Conservation (phyloP, 2,113 vertebrate genomes). For the Ceyx melanurus region DNA sequence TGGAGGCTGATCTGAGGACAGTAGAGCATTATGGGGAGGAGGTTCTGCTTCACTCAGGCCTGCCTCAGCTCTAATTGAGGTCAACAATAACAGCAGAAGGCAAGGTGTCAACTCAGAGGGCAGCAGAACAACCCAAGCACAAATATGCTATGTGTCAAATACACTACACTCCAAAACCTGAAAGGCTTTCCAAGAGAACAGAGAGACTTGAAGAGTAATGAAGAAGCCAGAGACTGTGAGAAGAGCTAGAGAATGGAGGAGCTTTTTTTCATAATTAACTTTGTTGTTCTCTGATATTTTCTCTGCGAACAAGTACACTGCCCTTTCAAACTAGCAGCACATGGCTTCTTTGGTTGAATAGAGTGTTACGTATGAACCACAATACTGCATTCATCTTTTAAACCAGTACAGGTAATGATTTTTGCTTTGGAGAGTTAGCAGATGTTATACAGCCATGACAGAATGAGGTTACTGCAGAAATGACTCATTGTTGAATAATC, state of each 20-base stretch:
- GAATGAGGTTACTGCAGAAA: constrained; percentile 72
- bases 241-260: not conserved
- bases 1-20: not conserved
- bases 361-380: not conserved
- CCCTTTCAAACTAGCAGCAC: not conserved
- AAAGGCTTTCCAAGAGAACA: not conserved
- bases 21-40: not conserved
- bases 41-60: not conserved
- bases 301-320: not conserved
- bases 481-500: constrained; percentile 72
- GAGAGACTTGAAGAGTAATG: not conserved
- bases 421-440: constrained; percentile 50
- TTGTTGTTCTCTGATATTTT: constrained; percentile 8
- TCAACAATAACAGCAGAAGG: not conserved
- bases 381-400: constrained; percentile 2
- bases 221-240: not conserved
- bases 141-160: not conserved
- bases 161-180: not conserved
- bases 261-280: not conserved
- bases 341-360: constrained; percentile 10
- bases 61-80: not conserved
- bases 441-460: constrained; percentile 67
- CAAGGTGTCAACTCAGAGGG: not conserved
- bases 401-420: constrained; percentile 3
- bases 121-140: not conserved